Percentiles rank a stretch among this genome's conserved stretches.
These are phyloP conservation scores for Cebus imitator DNA, from an alignment of 2,113 vertebrate genomes.

Conservation along the genomic window DNA sequence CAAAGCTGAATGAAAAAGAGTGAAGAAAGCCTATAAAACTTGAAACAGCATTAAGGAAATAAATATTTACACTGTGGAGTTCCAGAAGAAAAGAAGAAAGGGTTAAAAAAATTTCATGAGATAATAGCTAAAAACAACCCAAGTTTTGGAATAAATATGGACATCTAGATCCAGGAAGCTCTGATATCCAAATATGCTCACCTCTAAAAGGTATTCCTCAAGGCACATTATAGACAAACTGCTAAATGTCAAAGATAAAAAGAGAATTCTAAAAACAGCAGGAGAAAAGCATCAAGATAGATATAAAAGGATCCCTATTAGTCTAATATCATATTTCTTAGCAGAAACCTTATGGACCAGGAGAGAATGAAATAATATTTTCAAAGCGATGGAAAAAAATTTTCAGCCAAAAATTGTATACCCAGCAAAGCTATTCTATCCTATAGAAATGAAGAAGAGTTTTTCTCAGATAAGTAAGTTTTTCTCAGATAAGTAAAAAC, in stretches of 20 bases:
- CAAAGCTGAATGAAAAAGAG: not conserved
- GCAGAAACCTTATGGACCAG: not conserved
- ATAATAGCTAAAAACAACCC: not conserved
- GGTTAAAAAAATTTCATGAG: not conserved
- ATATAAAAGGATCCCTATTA: not conserved
- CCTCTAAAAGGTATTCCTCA: not conserved
- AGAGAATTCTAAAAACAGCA: not conserved
- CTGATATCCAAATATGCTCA: not conserved
- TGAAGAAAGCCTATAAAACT: not conserved
- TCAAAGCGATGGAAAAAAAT: not conserved
- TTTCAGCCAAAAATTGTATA: not conserved
- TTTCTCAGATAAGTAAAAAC: not conserved
- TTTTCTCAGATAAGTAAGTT: not conserved
- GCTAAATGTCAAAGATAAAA: not conserved
- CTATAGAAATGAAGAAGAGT: not conserved
- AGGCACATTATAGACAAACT: not conserved
- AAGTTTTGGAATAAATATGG: not conserved
- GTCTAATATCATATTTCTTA: not conserved
- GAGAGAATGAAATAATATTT: not conserved
- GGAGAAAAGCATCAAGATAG: not conserved
- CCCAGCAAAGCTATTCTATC: not conserved
- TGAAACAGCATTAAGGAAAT: not conserved
- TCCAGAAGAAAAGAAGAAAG: not conserved
- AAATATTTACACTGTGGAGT: not conserved
- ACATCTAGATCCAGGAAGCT: not conserved